Conservation (phyloP, 2,113 vertebrate species). For the Actinemys pallida region DNA sequence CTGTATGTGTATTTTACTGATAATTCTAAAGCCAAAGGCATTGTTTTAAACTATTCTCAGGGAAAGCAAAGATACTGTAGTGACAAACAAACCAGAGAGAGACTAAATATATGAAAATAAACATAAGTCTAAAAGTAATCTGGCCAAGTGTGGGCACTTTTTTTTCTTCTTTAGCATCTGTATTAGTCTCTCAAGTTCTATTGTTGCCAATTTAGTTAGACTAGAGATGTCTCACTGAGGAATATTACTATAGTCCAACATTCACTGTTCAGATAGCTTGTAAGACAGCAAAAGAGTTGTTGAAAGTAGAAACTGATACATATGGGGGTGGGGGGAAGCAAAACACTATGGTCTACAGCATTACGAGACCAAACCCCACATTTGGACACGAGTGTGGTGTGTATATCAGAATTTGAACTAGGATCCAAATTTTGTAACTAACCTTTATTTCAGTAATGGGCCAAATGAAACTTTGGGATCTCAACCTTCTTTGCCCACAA, state of each 20-base stretch:
- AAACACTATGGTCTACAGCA: background rate
- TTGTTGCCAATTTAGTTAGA: background rate
- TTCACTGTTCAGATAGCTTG: background rate
- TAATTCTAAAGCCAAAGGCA: conserved; percentile 11
- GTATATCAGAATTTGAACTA: background rate
- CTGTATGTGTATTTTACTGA: background rate
- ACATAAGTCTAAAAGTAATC: background rate
- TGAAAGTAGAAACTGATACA: background rate
- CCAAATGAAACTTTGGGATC: background rate
- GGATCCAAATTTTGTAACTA: background rate
- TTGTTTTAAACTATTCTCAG: background rate
- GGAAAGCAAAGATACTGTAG: background rate
- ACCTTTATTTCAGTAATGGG: background rate
- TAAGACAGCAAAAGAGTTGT: background rate
- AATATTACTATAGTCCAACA: background rate
- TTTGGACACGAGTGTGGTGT: background rate
- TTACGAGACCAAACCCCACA: background rate
- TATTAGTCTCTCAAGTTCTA: background rate
- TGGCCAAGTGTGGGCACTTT: background rate
- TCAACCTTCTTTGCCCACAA: background rate
- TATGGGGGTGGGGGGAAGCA: background rate
- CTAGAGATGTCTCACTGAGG: background rate
- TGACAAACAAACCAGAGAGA: background rate
- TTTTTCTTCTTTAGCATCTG: background rate
- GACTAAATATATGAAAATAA: conserved; percentile 29